phyloP scores from a whole-genome alignment of 2,797 vertebrate species.

The Serranus cabrilla region DNA sequence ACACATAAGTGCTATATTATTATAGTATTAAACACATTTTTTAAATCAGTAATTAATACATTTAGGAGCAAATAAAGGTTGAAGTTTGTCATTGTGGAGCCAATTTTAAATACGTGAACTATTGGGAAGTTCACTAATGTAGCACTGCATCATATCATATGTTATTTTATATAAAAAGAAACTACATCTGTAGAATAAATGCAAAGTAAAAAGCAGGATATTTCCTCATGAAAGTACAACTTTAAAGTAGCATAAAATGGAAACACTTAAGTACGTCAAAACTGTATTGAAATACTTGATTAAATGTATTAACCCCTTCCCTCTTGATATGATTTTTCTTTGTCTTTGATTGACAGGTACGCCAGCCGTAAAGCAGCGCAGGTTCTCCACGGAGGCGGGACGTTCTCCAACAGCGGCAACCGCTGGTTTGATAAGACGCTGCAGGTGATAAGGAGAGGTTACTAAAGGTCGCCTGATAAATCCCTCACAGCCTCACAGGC shows the following conservation, averaged over 20 bases:
- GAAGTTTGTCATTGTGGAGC: no score
- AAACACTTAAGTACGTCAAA: background rate
- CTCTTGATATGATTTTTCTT: background rate
- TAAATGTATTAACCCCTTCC: background rate
- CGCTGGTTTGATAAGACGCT: slow-evolving; percentile 92
- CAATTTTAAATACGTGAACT: background rate
- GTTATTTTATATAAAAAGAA: background rate
- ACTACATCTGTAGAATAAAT: background rate
- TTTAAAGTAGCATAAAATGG: background rate
- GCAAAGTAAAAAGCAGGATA: background rate
- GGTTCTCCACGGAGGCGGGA: slow-evolving; percentile 89
- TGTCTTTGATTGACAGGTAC: slow-evolving; percentile 79
- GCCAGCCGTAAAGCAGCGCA: slow-evolving; percentile 90
- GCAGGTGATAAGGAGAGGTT: slow-evolving; percentile 75
- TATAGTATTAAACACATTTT: no score
- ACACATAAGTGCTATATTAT: no score
- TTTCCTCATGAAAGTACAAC: background rate
- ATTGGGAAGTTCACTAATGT: background rate
- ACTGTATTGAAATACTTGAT: background rate
- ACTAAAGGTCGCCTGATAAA: rapidly evolving
- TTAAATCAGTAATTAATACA: no score
- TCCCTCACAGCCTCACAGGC: background rate
- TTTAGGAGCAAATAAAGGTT: no score
- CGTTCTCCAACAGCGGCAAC: slow-evolving; percentile 91
- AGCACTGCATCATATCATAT: background rate